These are phyloP conservation scores for Cydia pomonella DNA, from an alignment of 1,140 invertebrate genomes.

Conservation along the genomic window DNA sequence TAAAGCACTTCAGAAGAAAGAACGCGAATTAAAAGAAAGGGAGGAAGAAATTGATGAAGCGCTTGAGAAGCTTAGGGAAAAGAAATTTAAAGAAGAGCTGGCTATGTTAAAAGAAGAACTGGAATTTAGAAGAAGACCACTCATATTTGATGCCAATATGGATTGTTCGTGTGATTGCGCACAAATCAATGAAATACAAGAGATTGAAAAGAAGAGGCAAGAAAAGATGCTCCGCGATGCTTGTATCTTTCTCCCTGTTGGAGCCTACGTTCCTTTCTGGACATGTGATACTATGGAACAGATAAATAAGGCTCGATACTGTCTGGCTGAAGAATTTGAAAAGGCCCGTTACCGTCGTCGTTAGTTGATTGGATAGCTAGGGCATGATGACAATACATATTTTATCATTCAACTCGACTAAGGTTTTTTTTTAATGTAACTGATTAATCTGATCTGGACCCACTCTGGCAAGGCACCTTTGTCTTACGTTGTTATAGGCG, in stretches of 20 bases:
- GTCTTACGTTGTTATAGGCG: too few relatives aligned
- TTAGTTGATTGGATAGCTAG: too few relatives aligned
- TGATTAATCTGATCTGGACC: too few relatives aligned
- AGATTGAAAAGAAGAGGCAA: not conserved
- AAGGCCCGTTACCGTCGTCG: not conserved
- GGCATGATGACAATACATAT: too few relatives aligned
- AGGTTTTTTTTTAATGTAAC: too few relatives aligned
- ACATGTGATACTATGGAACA: not conserved
- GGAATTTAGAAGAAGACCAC: not conserved
- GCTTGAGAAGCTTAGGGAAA: not conserved
- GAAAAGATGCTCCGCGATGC: not conserved
- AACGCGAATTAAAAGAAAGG: not conserved
- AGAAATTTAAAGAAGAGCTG: not conserved
- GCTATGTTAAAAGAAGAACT: not conserved
- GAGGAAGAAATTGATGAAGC: not conserved
- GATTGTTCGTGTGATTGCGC: slow-evolving; percentile 6
- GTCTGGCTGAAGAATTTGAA: not conserved
- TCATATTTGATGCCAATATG: not conserved
- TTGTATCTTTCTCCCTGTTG: not conserved
- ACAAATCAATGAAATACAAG: not conserved
- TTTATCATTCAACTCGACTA: too few relatives aligned
- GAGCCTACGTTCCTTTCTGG: not conserved
- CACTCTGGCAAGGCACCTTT: too few relatives aligned
- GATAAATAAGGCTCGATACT: not conserved
- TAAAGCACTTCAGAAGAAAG: not conserved